Percentiles rank a stretch among this genome's conserved stretches.
phyloP scores from a whole-genome alignment of 2,888 invertebrate genomes.

The Synanthedon vespiformis region DNA sequence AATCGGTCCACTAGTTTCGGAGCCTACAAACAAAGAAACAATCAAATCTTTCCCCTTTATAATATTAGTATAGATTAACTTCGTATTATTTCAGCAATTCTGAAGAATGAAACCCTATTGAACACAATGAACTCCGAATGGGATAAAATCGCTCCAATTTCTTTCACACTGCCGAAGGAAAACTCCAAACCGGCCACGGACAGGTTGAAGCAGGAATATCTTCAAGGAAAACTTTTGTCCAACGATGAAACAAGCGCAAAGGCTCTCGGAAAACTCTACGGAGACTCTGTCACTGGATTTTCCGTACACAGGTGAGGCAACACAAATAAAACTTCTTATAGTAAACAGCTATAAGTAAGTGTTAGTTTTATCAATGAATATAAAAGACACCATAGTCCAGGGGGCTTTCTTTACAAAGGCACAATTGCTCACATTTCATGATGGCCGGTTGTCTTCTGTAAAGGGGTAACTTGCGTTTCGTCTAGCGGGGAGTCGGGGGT shows the following conservation, averaged over 20 bases:
- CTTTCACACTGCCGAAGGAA: conserved; percentile 72
- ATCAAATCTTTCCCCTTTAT: too few species aligned
- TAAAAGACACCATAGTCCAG: too few species aligned
- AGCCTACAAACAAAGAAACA: too few species aligned
- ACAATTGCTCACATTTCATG: too few species aligned
- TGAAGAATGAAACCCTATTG: conserved; percentile 63
- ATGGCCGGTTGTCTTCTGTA: too few species aligned
- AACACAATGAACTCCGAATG: conserved; percentile 71
- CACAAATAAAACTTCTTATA: background rate
- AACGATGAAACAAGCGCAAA: conserved; percentile 40
- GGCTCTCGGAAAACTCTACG: conserved; percentile 64
- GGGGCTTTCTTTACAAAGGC: too few species aligned
- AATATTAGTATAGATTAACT: too few species aligned
- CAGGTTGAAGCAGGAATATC: conserved; percentile 60
- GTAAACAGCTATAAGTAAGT: too few species aligned
- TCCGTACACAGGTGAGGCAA: conserved; percentile 54
- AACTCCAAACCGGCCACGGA: conserved; percentile 60
- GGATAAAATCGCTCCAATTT: conserved; percentile 73
- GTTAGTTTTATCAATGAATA: too few species aligned
- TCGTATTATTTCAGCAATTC: conserved; percentile 43
- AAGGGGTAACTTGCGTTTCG: too few species aligned
- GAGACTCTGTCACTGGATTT: conserved; percentile 73
- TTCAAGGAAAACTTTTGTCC: conserved; percentile 23
- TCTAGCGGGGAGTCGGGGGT: too few species aligned
- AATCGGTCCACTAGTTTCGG: too few species aligned